Conservation (phyloP, 2,113 vertebrate species). For the Alouatta palliata region DNA sequence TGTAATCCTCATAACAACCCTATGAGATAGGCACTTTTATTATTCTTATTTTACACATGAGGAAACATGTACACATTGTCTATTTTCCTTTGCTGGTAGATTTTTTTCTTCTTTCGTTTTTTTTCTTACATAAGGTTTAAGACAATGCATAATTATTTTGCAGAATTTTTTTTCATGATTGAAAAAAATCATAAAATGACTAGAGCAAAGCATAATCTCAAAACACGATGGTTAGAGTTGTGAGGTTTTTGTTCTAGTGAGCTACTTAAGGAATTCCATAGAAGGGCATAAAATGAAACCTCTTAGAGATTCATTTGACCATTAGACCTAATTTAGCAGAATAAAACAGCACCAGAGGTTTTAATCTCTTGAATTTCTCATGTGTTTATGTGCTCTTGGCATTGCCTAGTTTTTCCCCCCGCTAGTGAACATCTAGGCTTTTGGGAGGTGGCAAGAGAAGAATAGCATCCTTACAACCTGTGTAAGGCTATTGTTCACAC, state of each 20-base stretch:
- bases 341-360: constrained; percentile 29
- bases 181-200: constrained; percentile 33
- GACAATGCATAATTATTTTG: background rate
- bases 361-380: constrained; percentile 35
- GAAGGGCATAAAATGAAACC: background rate
- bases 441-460: constrained; percentile 29
- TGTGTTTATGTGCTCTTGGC: constrained; percentile 39
- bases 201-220: constrained; percentile 24
- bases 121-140: background rate
- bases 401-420: background rate
- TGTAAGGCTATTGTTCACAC: constrained; percentile 18
- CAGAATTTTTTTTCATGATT: background rate
- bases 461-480: constrained; percentile 36
- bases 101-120: background rate
- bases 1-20: background rate
- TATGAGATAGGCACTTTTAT: background rate
- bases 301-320: background rate
- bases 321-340: constrained; percentile 31
- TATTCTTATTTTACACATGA: background rate
- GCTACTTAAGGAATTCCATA: background rate
- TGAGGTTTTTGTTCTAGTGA: background rate
- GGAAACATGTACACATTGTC: background rate
- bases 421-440: constrained; percentile 51
- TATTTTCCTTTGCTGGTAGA: background rate
- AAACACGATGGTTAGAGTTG: background rate